Conservation (phyloP, 2,888 invertebrate genomes). For the Galerucella pusilla region DNA sequence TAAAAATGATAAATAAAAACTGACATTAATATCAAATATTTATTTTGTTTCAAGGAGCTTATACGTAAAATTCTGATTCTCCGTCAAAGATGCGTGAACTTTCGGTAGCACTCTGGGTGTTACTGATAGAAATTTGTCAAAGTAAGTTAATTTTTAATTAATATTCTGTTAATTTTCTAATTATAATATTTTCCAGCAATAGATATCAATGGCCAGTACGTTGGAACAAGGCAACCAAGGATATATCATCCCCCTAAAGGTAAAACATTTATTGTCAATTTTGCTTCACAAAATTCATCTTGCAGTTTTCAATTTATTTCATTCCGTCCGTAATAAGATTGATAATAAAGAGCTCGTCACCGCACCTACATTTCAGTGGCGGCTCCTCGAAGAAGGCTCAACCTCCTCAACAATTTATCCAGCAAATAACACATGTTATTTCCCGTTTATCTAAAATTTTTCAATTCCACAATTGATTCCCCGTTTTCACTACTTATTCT, state of each 20-base stretch:
- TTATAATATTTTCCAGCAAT: conserved; percentile 34
- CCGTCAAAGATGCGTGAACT: conserved; percentile 38
- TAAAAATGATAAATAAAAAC: no score
- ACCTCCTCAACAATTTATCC: no score
- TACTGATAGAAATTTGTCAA: conserved; percentile 41
- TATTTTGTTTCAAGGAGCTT: conserved; percentile 27
- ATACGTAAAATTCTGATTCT: conserved; percentile 11
- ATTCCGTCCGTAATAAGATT: no score
- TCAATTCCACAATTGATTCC: no score
- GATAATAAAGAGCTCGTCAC: no score
- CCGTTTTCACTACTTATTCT: no score
- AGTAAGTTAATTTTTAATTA: conserved; percentile 41
- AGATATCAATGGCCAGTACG: conserved; percentile 46
- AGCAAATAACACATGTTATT: no score
- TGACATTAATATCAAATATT: background rate
- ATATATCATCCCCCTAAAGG: conserved; percentile 58
- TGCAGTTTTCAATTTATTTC: no score
- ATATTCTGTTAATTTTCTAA: background rate
- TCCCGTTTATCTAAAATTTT: no score
- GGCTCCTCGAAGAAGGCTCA: no score
- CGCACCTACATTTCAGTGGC: no score
- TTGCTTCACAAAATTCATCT: no score
- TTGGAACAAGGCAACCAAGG: conserved; percentile 52
- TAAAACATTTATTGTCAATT: conserved; percentile 34
- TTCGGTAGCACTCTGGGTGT: conserved; percentile 42